Base-by-base conservation (phyloP, 2,797 vertebrate species). In the Gouania willdenowi region DNA sequence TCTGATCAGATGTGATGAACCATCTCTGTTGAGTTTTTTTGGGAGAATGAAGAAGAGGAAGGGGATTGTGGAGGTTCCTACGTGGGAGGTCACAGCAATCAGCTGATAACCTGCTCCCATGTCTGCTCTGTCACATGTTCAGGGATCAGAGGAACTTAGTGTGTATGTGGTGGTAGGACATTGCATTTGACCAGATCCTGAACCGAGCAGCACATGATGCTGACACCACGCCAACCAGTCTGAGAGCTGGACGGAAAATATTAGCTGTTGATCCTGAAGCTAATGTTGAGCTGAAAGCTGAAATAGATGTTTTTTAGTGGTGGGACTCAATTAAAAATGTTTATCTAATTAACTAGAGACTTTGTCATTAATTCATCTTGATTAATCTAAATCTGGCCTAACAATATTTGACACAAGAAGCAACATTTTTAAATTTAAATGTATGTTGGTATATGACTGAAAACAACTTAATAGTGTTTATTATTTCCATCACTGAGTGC, bases 51-150 rank as follows among this genome's bases (percentile, higher is more conserved):
- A n/a, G n/a, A 31, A 19, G 12, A 48, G 23, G 52, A 35, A 40
- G 33, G 17, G 32, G 54, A 42, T 58, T 56, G 38, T 0, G 2
- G 15, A 38, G 44, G 42, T 26, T 64, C 41, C 57, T 4, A 58
- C 48, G 51, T 68, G 73, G 77, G 75, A 79, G 81, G 71, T 81
- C 77, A 30, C 36, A 44, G 62, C 51, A 71, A 64, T 59, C 29
- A 7, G 53, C 40, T 32, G 48, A 61, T 75, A 61, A 75, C 55
- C 39, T 26, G 48, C 74, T 84, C 77, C 70, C 65, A 70, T 80
- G 80, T 76, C 63, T 79, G 62, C 40, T 25, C 6, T 24, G 67
- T 87, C 85, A 85, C 84, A 84, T 85, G 82, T 34, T 75, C n/a
- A 3, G 55, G 80, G 81, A 80, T 84, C 76, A 85, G 67, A 66